Conservation (phyloP, 2,113 vertebrate species). For the Oryzias javanicus region DNA sequence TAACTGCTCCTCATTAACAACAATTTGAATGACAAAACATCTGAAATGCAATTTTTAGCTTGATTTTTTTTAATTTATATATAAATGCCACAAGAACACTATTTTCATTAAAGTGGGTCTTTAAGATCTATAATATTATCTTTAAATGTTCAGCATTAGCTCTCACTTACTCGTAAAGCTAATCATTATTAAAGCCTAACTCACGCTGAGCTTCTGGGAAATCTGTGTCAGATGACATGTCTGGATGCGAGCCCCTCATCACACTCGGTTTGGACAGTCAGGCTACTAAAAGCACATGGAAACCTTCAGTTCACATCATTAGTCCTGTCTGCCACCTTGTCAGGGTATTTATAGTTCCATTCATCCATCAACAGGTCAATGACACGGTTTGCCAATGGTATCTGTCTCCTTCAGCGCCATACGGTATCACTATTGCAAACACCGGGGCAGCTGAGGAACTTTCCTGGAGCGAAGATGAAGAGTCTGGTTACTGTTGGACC, state of each 20-base stretch:
- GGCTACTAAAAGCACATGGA: slow-evolving; percentile 65
- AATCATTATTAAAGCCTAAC: background rate
- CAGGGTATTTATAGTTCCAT: slow-evolving; percentile 76
- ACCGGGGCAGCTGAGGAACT: slow-evolving; percentile 53
- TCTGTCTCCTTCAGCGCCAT: slow-evolving; percentile 62
- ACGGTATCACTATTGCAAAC: slow-evolving; percentile 48
- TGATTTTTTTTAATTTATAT: too few relatives aligned
- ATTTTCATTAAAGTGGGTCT: slow-evolving; percentile 15
- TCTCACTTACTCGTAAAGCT: slow-evolving; percentile 10
- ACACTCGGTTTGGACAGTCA: slow-evolving; percentile 67
- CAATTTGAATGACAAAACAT: too few relatives aligned
- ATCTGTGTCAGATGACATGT: slow-evolving; percentile 52
- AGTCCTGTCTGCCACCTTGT: slow-evolving; percentile 77
- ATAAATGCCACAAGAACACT: slow-evolving; percentile 29
- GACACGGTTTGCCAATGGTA: slow-evolving; percentile 77
- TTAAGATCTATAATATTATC: slow-evolving; percentile 14
- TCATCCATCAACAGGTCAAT: slow-evolving; percentile 80
- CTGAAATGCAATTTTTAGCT: too few relatives aligned
- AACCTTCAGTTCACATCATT: slow-evolving; percentile 78
- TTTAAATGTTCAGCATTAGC: slow-evolving; percentile 5
- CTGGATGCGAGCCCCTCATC: slow-evolving; percentile 38
- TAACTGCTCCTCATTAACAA: too few relatives aligned
- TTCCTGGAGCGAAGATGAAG: slow-evolving; percentile 56
- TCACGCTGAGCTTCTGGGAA: slow-evolving; percentile 18
- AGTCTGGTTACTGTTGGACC: slow-evolving; percentile 44